A percentile compares a stretch with the other conserved stretches of the same genome.
Conservation (phyloP, 2,888 invertebrate genomes). For the Limenitis camilla region DNA sequence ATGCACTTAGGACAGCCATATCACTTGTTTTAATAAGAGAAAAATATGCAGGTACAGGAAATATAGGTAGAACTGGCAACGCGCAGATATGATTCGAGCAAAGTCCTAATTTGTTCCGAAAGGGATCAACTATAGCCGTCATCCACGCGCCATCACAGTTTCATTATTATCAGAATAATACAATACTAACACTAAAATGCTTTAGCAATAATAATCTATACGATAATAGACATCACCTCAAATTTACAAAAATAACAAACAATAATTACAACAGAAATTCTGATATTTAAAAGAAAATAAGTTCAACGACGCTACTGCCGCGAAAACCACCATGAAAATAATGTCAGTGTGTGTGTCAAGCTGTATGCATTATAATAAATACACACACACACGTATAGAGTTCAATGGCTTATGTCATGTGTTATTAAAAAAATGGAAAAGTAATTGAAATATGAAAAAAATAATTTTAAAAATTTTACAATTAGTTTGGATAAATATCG, state of each 20-base stretch:
- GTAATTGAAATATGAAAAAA: too few species aligned
- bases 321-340: slow-evolving; percentile 54
- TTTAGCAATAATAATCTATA: slow-evolving; percentile 15
- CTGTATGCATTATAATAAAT: slow-evolving; percentile 4
- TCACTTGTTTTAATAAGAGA: slow-evolving; percentile 24
- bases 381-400: slow-evolving; percentile 15
- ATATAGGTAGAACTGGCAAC: slow-evolving; percentile 42
- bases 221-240: slow-evolving; percentile 29
- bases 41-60: slow-evolving; percentile 39
- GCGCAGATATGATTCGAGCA: slow-evolving; percentile 45
- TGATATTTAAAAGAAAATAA: slow-evolving; percentile 45
- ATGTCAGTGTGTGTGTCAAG: slow-evolving; percentile 27
- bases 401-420: slow-evolving; percentile 13
- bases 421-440: too few species aligned
- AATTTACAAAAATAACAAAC: slow-evolving; percentile 30
- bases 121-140: slow-evolving; percentile 45
- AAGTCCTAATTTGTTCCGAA: slow-evolving; percentile 61
- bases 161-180: slow-evolving; percentile 29
- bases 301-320: slow-evolving; percentile 54
- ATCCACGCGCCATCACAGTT: slow-evolving; percentile 65
- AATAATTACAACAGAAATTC: slow-evolving; percentile 29
- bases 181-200: slow-evolving; percentile 25
- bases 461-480: too few species aligned
- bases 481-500: too few species aligned
- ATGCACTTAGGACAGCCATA: slow-evolving; percentile 22